A percentile compares a stretch with the other conserved stretches of the same genome.
Evolutionary conservation across 2,113 vertebrate species (phyloP).

Genomic region (Panthera leo): DNA sequence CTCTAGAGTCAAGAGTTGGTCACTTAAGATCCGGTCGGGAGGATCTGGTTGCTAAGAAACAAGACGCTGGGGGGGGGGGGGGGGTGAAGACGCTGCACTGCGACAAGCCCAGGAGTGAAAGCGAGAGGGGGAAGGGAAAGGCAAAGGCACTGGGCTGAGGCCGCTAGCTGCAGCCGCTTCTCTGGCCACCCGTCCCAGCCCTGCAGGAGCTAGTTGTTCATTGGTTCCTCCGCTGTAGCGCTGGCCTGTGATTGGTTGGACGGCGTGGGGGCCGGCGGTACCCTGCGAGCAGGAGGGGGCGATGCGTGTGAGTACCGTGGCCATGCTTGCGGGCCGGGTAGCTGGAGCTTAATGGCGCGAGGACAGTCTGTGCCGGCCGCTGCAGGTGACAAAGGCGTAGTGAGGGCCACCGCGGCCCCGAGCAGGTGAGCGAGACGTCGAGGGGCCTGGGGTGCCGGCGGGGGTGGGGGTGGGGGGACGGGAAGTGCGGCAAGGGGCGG

Average conservation of each 20-base stretch:
- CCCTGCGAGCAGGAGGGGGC: not conserved
- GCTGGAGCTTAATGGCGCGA: not conserved
- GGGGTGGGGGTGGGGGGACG: not conserved
- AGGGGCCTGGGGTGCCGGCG: not conserved
- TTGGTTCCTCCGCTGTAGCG: not conserved
- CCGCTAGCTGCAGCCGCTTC: accelerated
- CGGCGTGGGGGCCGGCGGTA: not conserved
- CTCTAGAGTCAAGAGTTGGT: not conserved
- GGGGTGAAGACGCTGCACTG: slow-evolving; percentile 81
- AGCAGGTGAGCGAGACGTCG: slow-evolving; percentile 58
- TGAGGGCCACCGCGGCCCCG: not conserved
- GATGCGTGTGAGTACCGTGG: not conserved
- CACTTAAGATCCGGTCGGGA: accelerated
- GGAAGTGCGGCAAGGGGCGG: not conserved
- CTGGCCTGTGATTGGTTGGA: slow-evolving; percentile 71
- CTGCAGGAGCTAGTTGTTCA: not conserved
- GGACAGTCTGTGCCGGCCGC: not conserved
- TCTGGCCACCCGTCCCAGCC: not conserved
- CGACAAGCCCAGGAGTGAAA: slow-evolving; percentile 69
- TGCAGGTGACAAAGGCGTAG: slow-evolving; percentile 20
- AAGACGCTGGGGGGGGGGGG: slow-evolving; percentile 62
- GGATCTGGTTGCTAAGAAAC: slow-evolving; percentile 80
- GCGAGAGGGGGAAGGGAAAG: not conserved
- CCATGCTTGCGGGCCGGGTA: not conserved
- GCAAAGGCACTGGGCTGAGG: too few species aligned